Percentiles rank a stretch among this genome's conserved stretches.
Conservation (phyloP, 2,113 vertebrate genomes). For the Nibea coibor region DNA sequence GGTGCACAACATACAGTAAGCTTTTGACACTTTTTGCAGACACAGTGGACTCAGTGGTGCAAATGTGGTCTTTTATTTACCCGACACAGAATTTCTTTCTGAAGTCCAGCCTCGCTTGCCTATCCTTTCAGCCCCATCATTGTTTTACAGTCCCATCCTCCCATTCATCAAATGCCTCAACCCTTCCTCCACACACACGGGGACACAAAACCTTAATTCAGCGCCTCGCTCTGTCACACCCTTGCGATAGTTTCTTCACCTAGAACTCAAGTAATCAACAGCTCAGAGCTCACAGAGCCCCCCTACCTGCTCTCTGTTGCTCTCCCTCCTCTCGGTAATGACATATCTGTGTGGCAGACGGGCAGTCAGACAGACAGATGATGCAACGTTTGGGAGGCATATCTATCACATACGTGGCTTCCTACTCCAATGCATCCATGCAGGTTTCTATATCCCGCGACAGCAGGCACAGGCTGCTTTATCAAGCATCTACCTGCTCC, state of each 20-base stretch:
- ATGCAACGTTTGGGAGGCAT: slow-evolving; percentile 17
- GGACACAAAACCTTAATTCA: slow-evolving; percentile 31
- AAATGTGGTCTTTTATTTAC: neutral
- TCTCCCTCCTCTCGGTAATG: slow-evolving; percentile 20
- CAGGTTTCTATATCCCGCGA: slow-evolving; percentile 28
- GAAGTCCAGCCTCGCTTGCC: neutral
- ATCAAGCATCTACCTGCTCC: slow-evolving; percentile 8
- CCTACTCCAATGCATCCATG: neutral
- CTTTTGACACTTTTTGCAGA: neutral
- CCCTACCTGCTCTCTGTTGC: slow-evolving; percentile 6
- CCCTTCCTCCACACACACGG: slow-evolving; percentile 27
- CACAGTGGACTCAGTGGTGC: neutral
- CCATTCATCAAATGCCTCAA: slow-evolving; percentile 38
- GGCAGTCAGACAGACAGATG: slow-evolving; percentile 47
- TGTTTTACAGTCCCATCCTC: slow-evolving; percentile 11
- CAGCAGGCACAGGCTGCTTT: neutral
- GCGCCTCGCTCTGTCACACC: slow-evolving; percentile 33
- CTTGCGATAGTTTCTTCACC: slow-evolving; percentile 63
- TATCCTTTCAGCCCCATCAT: neutral
- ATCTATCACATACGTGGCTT: slow-evolving; percentile 36
- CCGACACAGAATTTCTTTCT: neutral
- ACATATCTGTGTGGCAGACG: slow-evolving; percentile 38
- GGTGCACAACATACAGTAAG: neutral
- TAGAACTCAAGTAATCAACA: slow-evolving; percentile 53
- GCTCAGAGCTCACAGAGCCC: slow-evolving; percentile 8